phyloP scores from a whole-genome alignment of 2,113 vertebrate species.

The Triplophysa rosa region DNA sequence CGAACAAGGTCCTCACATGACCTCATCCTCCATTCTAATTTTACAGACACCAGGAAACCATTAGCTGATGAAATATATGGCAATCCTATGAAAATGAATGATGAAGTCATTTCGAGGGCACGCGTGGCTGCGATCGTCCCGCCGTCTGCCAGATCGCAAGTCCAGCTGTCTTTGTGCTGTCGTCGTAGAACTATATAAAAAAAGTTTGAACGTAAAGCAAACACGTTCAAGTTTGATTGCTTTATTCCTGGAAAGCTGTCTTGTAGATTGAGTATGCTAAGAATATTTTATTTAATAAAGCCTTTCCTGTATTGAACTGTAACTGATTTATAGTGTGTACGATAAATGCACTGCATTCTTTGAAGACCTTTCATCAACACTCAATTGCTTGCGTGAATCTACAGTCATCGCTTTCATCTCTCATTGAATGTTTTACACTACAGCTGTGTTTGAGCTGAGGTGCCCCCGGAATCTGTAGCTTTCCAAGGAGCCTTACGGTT shows the following conservation, averaged over 20 bases:
- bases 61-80: conserved; percentile 39
- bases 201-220: conserved; percentile 33
- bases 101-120: conserved; percentile 42
- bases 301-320: conserved; percentile 15
- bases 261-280: conserved; percentile 63
- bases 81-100: conserved; percentile 38
- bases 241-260: conserved; percentile 64
- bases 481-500: neutral
- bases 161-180: conserved; percentile 38
- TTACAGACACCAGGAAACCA: conserved; percentile 35
- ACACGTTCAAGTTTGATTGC: conserved; percentile 65
- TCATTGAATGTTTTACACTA: neutral
- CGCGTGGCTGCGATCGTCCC: conserved; percentile 19
- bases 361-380: too few relatives aligned
- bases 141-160: conserved; percentile 41
- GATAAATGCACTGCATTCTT: too few relatives aligned
- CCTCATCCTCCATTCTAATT: conserved; percentile 40
- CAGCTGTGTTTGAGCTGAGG: neutral
- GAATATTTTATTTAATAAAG: conserved; percentile 55
- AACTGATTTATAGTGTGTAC: too few relatives aligned
- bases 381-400: too few relatives aligned
- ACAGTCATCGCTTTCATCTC: neutral
- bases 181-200: neutral
- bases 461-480: neutral
- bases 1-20: conserved; percentile 22